Evolutionary conservation across 2,113 vertebrate genomes (phyloP).

Genomic region (Scolopax mira): DNA sequence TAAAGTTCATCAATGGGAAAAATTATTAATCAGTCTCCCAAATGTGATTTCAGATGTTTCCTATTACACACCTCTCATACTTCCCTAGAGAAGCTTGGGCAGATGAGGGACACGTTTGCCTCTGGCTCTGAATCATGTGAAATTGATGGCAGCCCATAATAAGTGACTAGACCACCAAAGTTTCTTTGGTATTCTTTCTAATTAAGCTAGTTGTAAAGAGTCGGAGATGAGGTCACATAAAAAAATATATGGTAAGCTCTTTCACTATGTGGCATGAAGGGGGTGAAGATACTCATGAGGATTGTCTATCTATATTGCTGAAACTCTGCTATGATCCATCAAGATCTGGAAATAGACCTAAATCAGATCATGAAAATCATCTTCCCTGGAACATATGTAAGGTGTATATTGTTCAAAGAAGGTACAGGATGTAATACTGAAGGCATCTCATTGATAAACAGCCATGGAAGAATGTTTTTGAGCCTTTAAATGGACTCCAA

Average conservation of each 20-base stretch:
- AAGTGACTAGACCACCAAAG: neutral
- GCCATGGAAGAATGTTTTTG: neutral
- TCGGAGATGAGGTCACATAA: neutral
- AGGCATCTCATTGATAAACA: neutral
- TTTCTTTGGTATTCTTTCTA: neutral
- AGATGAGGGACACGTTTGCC: accelerated
- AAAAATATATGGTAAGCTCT: neutral
- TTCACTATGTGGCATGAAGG: accelerated
- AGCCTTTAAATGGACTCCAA: neutral
- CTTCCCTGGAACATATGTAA: neutral
- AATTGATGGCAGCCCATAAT: neutral
- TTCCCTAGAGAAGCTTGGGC: neutral
- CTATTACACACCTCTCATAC: accelerated
- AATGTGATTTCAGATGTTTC: neutral
- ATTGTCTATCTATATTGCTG: neutral
- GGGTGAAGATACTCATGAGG: neutral
- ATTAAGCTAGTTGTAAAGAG: neutral
- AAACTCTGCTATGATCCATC: neutral
- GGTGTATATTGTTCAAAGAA: neutral
- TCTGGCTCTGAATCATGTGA: neutral
- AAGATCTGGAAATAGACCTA: neutral
- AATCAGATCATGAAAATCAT: neutral
- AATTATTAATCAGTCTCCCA: neutral
- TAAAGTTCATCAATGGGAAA: neutral
- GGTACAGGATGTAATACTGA: neutral